Percentiles rank a stretch among this genome's conserved stretches.
These are phyloP conservation scores for Halcyon smyrnensis DNA, from an alignment of 2,797 vertebrate genomes.

Conservation along the genomic window DNA sequence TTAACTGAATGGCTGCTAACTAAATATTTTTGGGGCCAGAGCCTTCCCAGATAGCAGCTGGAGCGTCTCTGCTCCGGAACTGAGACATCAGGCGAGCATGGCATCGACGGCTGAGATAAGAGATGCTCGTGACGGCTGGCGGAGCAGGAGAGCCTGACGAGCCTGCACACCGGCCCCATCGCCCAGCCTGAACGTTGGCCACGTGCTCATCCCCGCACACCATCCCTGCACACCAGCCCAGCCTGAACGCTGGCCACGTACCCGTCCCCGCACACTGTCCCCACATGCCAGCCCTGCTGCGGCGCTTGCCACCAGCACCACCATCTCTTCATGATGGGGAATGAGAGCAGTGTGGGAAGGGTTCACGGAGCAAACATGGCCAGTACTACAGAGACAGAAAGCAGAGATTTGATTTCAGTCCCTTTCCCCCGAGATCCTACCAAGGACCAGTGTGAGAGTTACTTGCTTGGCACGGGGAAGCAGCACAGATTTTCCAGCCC, in stretches of 20 bases:
- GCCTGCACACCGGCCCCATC: neutral
- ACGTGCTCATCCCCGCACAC: too few species aligned
- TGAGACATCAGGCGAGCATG: conserved; percentile 84
- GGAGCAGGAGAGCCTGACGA: neutral
- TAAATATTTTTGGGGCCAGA: conserved; percentile 91
- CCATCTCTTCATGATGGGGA: neutral
- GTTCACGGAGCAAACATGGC: neutral
- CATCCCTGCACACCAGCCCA: too few species aligned
- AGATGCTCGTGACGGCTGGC: neutral
- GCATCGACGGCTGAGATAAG: conserved; percentile 63
- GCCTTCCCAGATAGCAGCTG: conserved; percentile 65
- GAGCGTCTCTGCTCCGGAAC: conserved; percentile 71
- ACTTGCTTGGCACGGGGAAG: neutral
- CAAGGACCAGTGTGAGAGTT: rapidly evolving
- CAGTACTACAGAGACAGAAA: neutral
- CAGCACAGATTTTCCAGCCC: neutral
- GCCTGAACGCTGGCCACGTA: too few species aligned
- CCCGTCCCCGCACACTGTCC: too few species aligned
- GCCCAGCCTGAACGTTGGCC: too few species aligned
- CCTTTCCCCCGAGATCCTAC: neutral
- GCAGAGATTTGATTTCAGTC: neutral
- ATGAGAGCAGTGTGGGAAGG: neutral
- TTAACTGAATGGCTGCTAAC: conserved; percentile 96
- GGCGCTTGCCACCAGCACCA: neutral
- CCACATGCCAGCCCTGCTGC: neutral